Base-by-base conservation (phyloP, 2,113 vertebrate species). In the Pontoporia blainvillei region DNA sequence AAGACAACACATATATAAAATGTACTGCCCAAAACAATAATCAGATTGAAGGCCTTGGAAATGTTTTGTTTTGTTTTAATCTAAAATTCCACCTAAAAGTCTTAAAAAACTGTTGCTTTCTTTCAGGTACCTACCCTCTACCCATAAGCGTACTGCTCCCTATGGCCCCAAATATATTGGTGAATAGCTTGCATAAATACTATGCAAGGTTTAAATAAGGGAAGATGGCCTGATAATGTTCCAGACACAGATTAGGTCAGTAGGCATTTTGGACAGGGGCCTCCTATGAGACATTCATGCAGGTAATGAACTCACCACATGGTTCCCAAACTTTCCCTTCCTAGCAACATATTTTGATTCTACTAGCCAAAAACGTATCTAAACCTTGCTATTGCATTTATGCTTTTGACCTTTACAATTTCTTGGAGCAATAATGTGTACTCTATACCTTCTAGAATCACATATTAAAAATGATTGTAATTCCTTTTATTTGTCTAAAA, bases 401-500 rank as follows among this genome's bases (percentile, higher is more conserved):
- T 21, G 61, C 20, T 93, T 79, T 72, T 79, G 75, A 79, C 10
- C 52, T 94, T 94, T 86, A 61, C 41, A 92, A 82, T 57, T 73
- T 90, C 44, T 93, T 49, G 29, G 41, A 62, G 49, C 75, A 94
- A 67, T 27, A 94, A 71, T 23, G 8, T 88, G 18, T 1, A 88
- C 14, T 62, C 44, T 39, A 2, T 82, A 23, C 71, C 91, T 66
- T 52, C 52, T 91, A 81, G 49, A 94, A 49, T 73, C 23, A 81
- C 12, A 31, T 59, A 44, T 31, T 91, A 82, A 36, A n/a, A 94
- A 94, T 88, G 66, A 85, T 25, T 86, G 0, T 78, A 83, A 86
- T 54, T 96, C 49, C 67, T 81, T 86, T 76, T 67, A 41, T 54
- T 73, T 84, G 21, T 86, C 92, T 62, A 85, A 76, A 94, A 95